Evolutionary conservation across 1,140 invertebrate species (phyloP).

Genomic region (Sipha flava): DNA sequence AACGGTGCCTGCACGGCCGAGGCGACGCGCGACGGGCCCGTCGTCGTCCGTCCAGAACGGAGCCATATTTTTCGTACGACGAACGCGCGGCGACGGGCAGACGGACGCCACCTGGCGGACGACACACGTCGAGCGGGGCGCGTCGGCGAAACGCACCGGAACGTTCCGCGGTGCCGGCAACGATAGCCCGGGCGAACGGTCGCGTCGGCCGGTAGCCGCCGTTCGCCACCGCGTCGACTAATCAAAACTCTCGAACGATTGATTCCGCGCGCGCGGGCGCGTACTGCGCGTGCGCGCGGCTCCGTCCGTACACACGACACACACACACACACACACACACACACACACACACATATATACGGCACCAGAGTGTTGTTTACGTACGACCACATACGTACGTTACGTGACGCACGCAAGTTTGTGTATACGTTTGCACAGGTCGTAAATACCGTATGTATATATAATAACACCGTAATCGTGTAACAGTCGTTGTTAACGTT

Average conservation of each 20-base stretch:
- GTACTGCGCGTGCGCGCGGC: neutral
- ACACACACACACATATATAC: neutral
- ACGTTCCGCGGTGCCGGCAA: neutral
- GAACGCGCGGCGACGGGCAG: neutral
- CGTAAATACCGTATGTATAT: too few species aligned
- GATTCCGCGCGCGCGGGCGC: neutral
- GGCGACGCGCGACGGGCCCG: too few species aligned
- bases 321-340: neutral
- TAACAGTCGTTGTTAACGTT: too few species aligned
- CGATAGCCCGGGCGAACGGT: neutral
- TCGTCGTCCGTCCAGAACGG: too few species aligned
- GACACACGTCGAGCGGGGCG: neutral
- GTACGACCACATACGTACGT: too few species aligned
- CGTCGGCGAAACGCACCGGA: neutral
- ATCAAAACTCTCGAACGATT: slow-evolving; percentile 28
- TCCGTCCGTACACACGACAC: neutral
- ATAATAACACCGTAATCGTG: too few species aligned
- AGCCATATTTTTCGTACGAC: too few species aligned
- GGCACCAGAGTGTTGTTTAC: too few species aligned
- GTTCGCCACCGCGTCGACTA: neutral
- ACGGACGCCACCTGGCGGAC: neutral
- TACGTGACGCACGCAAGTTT: too few species aligned
- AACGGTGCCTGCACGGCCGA: too few species aligned
- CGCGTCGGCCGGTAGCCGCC: neutral
- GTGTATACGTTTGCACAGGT: too few species aligned